phyloP scores from a whole-genome alignment of 2,113 vertebrate genomes.

The Ramphastos sulfuratus region DNA sequence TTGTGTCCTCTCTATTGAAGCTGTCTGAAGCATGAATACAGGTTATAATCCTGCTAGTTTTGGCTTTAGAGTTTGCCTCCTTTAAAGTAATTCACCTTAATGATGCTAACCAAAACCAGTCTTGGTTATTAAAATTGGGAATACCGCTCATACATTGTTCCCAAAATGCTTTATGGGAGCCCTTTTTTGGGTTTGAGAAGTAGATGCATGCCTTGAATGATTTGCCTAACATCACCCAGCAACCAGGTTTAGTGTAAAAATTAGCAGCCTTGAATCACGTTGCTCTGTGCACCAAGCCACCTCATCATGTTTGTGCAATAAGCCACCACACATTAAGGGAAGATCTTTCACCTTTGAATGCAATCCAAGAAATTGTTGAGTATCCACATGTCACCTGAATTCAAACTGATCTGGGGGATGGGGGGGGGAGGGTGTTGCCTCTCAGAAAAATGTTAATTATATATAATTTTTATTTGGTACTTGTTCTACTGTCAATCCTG shows the following conservation, averaged over 20 bases:
- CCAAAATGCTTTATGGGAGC: not conserved
- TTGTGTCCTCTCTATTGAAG: not conserved
- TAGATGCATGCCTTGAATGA: not conserved
- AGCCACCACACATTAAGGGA: not conserved
- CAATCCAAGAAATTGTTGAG: conserved; percentile 4
- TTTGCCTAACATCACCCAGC: conserved; percentile 12
- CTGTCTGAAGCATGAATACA: not conserved
- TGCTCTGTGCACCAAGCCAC: not conserved
- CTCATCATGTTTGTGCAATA: not conserved
- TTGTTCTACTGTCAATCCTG: not conserved
- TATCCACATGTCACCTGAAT: conserved; percentile 31
- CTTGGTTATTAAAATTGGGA: not conserved
- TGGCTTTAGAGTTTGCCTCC: not conserved
- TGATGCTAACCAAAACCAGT: not conserved
- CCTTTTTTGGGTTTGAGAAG: not conserved
- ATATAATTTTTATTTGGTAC: not conserved
- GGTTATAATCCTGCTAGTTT: not conserved
- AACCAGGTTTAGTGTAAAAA: not conserved
- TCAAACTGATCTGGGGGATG: not conserved
- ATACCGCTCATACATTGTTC: not conserved
- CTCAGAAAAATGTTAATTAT: not conserved
- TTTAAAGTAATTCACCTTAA: not conserved
- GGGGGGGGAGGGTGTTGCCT: not conserved
- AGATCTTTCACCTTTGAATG: conserved; percentile 15
- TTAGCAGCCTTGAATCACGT: not conserved